phyloP scores from a whole-genome alignment of 2,113 vertebrate species.

The Oreochromis tanganicae region DNA sequence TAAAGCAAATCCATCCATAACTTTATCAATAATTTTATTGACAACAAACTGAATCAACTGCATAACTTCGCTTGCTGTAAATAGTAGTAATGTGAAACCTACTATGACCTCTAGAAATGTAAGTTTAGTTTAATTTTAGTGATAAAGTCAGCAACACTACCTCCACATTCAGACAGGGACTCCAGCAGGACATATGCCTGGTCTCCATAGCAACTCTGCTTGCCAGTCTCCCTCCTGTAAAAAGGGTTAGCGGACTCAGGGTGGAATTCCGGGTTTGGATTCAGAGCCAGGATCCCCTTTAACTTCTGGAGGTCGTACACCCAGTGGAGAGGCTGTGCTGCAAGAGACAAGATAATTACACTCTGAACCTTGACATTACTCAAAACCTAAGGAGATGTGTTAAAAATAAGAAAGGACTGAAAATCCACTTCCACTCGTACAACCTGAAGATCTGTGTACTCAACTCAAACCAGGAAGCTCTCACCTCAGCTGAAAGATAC shows the following conservation, averaged over 20 bases:
- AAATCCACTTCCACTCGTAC: not conserved
- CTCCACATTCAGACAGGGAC: slow-evolving; percentile 69
- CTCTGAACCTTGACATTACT: not conserved
- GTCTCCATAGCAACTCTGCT: slow-evolving; percentile 75
- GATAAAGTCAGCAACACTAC: not conserved
- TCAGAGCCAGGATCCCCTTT: slow-evolving; percentile 46
- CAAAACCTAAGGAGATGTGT: not conserved
- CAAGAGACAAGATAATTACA: not conserved
- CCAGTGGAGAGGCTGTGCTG: slow-evolving; percentile 74
- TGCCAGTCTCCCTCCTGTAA: slow-evolving; percentile 66
- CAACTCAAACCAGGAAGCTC: not conserved
- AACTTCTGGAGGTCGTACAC: slow-evolving; percentile 71
- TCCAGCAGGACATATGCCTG: slow-evolving; percentile 71
- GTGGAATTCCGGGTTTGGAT: slow-evolving; percentile 63
- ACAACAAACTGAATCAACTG: not conserved
- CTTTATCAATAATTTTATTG: not conserved
- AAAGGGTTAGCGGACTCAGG: slow-evolving; percentile 67
- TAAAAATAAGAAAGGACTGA: not conserved
- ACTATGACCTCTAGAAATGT: not conserved
- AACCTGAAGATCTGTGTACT: not conserved
- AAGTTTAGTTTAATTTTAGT: not conserved
- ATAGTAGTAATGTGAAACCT: not conserved
- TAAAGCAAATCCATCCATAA: not conserved
- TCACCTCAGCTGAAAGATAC: not conserved
- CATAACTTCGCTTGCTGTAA: not conserved